Evolutionary conservation across 2,797 vertebrate genomes (phyloP).

Genomic region (Manis pentadactyla): DNA sequence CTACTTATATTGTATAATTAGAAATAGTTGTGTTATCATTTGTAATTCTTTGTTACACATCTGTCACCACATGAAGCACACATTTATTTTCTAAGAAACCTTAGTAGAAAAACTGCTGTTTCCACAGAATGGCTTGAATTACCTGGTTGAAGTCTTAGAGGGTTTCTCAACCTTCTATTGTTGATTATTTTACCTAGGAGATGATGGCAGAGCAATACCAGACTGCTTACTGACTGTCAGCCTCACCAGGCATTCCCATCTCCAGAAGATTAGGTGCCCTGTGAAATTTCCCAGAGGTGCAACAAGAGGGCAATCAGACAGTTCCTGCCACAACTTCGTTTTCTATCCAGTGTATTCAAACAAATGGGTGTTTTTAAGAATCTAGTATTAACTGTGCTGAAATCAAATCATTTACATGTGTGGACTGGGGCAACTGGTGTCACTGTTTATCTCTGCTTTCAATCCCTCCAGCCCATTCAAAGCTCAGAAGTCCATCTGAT

Average conservation of each 20-base stretch:
- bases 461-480: neutral
- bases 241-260: no score
- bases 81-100: neutral
- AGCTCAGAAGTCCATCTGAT: neutral
- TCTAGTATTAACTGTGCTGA: neutral
- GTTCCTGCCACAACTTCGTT: neutral
- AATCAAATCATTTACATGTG: neutral
- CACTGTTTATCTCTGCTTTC: neutral
- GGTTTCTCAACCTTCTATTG: neutral
- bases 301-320: neutral
- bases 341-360: neutral
- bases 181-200: neutral
- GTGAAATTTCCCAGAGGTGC: neutral
- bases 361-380: neutral
- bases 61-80: neutral
- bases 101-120: neutral
- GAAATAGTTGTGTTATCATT: neutral
- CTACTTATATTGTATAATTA: neutral
- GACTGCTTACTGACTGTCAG: neutral
- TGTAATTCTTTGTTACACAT: neutral
- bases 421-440: no score
- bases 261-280: neutral
- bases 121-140: neutral
- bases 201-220: neutral
- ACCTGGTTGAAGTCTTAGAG: neutral